A percentile compares a stretch with the other conserved stretches of the same genome.
Conservation (phyloP, 2,888 invertebrate species). For the Eucriotettix oculatus region DNA sequence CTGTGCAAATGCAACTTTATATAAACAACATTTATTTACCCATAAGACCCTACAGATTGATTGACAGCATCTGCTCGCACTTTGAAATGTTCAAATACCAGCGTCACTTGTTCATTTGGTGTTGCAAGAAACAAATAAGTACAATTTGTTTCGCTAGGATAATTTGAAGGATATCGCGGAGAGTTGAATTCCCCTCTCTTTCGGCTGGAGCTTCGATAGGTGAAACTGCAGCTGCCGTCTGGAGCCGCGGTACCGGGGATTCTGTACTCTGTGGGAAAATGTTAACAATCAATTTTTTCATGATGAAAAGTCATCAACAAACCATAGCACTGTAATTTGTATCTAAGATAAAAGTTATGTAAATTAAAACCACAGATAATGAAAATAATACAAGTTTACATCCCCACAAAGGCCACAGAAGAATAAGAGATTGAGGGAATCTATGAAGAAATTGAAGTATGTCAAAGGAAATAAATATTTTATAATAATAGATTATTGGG, state of each 20-base stretch:
- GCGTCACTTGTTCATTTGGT: constrained; percentile 75
- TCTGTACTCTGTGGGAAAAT: constrained; percentile 48
- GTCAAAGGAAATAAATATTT: no score
- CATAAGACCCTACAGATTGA: constrained; percentile 55
- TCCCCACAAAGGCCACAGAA: no score
- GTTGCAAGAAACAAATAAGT: constrained; percentile 78
- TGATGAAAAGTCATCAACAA: no score
- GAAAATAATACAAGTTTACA: no score
- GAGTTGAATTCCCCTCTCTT: constrained; percentile 89
- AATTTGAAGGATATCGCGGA: constrained; percentile 89
- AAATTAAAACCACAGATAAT: no score
- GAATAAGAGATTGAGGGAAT: no score
- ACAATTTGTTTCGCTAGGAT: constrained; percentile 89
- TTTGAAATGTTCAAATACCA: constrained; percentile 84
- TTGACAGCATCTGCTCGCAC: constrained; percentile 69
- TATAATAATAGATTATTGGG: no score
- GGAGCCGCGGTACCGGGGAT: constrained; percentile 90
- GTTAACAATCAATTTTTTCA: no score
- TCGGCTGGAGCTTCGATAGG: constrained; percentile 72
- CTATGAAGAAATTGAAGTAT: no score
- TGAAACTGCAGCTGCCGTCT: constrained; percentile 80
- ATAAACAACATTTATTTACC: constrained; percentile 29
- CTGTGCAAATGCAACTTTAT: neutral
- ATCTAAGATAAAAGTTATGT: no score
- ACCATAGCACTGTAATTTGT: no score